A percentile compares a stretch with the other conserved stretches of the same genome.
Evolutionary conservation across 2,113 vertebrate species (phyloP).

Genomic region (Solea senegalensis): DNA sequence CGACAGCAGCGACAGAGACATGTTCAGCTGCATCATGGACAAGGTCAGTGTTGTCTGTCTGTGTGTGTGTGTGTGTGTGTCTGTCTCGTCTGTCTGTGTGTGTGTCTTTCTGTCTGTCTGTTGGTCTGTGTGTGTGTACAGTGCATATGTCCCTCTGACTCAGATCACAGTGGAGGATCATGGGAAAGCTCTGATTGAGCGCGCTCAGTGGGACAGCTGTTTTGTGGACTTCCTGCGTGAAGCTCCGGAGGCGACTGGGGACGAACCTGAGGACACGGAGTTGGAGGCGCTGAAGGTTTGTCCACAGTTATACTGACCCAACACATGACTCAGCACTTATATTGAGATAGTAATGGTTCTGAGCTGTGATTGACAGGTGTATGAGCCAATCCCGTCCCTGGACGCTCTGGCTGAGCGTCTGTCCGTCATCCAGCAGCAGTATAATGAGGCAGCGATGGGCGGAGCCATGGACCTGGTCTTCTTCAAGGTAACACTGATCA

Average conservation of each 20-base stretch:
- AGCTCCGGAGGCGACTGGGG: constrained; percentile 79
- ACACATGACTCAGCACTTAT: neutral
- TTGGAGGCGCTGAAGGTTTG: constrained; percentile 81
- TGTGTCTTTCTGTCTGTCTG: neutral
- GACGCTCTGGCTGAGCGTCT: constrained; percentile 80
- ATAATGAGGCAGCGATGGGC: constrained; percentile 85
- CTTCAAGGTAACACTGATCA: constrained; percentile 80
- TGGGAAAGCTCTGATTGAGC: constrained; percentile 68
- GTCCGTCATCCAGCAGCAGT: constrained; percentile 80
- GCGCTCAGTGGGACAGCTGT: constrained; percentile 69
- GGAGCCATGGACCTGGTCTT: constrained; percentile 87
- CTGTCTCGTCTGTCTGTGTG: neutral
- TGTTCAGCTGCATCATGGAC: constrained; percentile 77
- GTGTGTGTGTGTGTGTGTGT: neutral
- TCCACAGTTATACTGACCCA: too few relatives aligned
- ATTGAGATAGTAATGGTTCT: neutral
- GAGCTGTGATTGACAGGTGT: constrained; percentile 69
- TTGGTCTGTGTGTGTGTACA: neutral
- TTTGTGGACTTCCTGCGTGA: constrained; percentile 89
- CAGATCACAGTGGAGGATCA: constrained; percentile 83
- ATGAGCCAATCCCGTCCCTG: constrained; percentile 84
- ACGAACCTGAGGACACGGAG: constrained; percentile 82
- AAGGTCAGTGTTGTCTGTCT: constrained; percentile 65
- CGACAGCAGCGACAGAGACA: constrained; percentile 78
- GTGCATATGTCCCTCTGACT: neutral